Conservation (phyloP, 2,888 invertebrate genomes). For the Lycaena phlaeas region DNA sequence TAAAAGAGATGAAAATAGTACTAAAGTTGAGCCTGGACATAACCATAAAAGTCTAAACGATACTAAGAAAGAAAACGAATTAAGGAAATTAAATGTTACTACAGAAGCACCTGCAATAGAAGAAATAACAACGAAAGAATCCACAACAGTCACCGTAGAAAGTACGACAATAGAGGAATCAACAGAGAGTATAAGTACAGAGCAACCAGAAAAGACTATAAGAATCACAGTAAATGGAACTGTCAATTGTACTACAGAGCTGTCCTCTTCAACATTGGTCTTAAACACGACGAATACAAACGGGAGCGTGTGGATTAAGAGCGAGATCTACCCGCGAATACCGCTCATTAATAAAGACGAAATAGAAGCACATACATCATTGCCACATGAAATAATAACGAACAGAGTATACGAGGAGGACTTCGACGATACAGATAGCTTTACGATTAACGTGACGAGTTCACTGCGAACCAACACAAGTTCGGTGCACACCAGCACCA, state of each 20-base stretch:
- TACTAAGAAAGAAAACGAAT: neutral
- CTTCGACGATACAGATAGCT: constrained; percentile 65
- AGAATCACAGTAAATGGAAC: constrained; percentile 58
- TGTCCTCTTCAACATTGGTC: constrained; percentile 53
- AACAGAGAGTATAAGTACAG: constrained; percentile 27
- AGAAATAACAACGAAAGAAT: constrained; percentile 21
- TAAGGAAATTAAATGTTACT: constrained; percentile 15
- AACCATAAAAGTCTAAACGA: neutral
- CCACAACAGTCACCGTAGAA: constrained; percentile 18
- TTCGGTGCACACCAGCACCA: too few species aligned
- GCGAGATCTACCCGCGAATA: constrained; percentile 36
- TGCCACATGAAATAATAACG: constrained; percentile 54
- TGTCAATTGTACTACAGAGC: constrained; percentile 58
- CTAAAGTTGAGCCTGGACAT: neutral
- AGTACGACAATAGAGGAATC: constrained; percentile 21
- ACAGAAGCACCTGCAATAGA: constrained; percentile 18
- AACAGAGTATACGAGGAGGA: constrained; percentile 39
- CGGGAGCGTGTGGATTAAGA: constrained; percentile 32
- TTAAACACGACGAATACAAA: constrained; percentile 34
- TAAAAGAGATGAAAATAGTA: constrained; percentile 21
- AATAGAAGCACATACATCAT: constrained; percentile 43
- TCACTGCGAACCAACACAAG: constrained; percentile 59
- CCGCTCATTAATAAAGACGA: constrained; percentile 35
- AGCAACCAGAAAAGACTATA: constrained; percentile 47
- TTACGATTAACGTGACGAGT: constrained; percentile 73